Conservation (phyloP, 1,140 invertebrate species). For the Drosophila gunungcola region DNA sequence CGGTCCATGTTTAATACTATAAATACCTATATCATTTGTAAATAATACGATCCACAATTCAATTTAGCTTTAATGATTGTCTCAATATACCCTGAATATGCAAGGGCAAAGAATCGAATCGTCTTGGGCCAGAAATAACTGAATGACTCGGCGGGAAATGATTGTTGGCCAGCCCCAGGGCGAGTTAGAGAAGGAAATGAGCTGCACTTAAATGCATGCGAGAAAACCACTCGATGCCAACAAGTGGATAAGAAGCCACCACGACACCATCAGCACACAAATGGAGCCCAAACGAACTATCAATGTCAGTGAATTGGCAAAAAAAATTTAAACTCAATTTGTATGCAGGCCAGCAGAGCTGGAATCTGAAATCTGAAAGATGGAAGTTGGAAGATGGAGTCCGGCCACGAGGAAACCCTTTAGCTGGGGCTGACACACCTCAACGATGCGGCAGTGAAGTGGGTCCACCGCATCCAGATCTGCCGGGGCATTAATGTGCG, state of each 20-base stretch:
- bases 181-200: conserved; percentile 76
- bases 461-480: conserved; percentile 56
- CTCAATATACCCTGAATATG: conserved; percentile 9
- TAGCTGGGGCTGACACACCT: conserved; percentile 73
- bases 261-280: conserved; percentile 84
- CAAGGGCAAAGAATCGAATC: conserved; percentile 6
- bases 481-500: conserved; percentile 73
- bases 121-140: conserved; percentile 73
- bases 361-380: conserved; percentile 2
- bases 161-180: conserved; percentile 51
- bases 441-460: conserved; percentile 65
- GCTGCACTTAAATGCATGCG: conserved; percentile 82
- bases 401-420: conserved; percentile 73
- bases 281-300: conserved; percentile 84
- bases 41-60: neutral
- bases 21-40: neutral
- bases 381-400: conserved; percentile 17
- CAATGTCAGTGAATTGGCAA: conserved; percentile 84
- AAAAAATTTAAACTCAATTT: conserved; percentile 83
- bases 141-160: conserved; percentile 62
- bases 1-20: neutral
- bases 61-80: neutral
- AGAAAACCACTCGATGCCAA: conserved; percentile 84
- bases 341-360: conserved; percentile 71
- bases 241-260: conserved; percentile 84